Evolutionary conservation across 2,888 invertebrate species (phyloP).

Genomic region (Trachelus iudaicus): DNA sequence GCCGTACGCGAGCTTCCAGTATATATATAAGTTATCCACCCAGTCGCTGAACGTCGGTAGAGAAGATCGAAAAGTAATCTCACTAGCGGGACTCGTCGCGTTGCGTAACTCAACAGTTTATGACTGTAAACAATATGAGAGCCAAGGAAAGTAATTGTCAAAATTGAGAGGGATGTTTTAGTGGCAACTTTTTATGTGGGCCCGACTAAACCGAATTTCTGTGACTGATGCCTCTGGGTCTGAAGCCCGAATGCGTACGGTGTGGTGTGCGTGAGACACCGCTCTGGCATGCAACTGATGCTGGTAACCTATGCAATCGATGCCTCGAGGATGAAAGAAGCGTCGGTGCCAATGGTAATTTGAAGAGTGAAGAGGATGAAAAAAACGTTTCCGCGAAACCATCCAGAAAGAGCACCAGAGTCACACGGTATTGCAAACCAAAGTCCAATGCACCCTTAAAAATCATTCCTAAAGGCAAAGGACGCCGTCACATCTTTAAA

Average conservation of each 20-base stretch:
- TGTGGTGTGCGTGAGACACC: conserved; percentile 78
- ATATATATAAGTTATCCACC: too few relatives aligned
- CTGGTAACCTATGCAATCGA: conserved; percentile 81
- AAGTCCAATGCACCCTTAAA: conserved; percentile 62
- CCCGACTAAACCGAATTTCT: neutral
- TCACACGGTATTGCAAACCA: conserved; percentile 70
- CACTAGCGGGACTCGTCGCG: too few relatives aligned
- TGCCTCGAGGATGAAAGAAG: conserved; percentile 73
- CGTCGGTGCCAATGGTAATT: conserved; percentile 50
- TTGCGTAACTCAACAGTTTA: too few relatives aligned
- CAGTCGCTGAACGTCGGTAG: too few relatives aligned
- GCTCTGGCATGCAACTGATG: conserved; percentile 81
- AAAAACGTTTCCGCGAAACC: conserved; percentile 62
- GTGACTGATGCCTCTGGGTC: conserved; percentile 65
- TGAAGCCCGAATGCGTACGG: conserved; percentile 75
- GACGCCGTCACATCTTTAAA: conserved; percentile 82
- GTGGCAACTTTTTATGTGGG: neutral
- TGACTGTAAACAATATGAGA: neutral
- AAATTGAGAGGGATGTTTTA: neutral
- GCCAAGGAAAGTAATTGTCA: neutral
- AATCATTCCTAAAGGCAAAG: conserved; percentile 74
- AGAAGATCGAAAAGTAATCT: too few relatives aligned
- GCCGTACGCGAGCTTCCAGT: too few relatives aligned
- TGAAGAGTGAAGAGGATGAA: conserved; percentile 55
- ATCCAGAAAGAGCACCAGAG: conserved; percentile 72